phyloP scores from a whole-genome alignment of 2,888 invertebrate genomes.

The Crocallis elinguaria region DNA sequence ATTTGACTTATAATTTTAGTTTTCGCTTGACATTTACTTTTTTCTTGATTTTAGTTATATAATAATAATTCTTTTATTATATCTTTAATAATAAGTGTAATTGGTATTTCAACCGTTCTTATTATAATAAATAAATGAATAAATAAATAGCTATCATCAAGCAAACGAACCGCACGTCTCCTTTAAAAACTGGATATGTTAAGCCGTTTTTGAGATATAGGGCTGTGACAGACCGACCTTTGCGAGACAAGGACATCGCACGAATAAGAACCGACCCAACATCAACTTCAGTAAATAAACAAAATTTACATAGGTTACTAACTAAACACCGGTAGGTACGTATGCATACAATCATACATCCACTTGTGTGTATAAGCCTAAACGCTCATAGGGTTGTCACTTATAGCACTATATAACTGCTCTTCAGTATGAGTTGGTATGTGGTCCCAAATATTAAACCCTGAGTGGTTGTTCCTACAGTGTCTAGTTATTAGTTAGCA shows the following conservation, averaged over 20 bases:
- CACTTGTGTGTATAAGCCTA: conserved; percentile 43
- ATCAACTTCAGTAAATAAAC: background rate
- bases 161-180: too few relatives aligned
- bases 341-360: conserved; percentile 40
- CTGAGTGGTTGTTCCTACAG: conserved; percentile 5
- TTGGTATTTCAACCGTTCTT: too few relatives aligned
- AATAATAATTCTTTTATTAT: too few relatives aligned
- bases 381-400: conserved; percentile 5
- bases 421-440: conserved; percentile 13
- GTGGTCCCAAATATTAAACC: conserved; percentile 34
- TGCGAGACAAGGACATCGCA: background rate
- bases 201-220: too few relatives aligned
- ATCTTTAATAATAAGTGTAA: too few relatives aligned
- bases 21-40: too few relatives aligned
- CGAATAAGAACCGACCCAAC: background rate
- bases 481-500: too few relatives aligned
- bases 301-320: conserved; percentile 5
- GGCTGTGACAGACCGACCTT: background rate
- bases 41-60: too few relatives aligned
- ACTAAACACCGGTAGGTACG: conserved; percentile 24
- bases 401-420: conserved; percentile 9
- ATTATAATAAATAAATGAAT: too few relatives aligned
- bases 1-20: too few relatives aligned
- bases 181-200: too few relatives aligned
- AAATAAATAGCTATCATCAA: too few relatives aligned